Evolutionary conservation across 1,140 invertebrate genomes (phyloP).

Genomic region (silkworm (Bombyx mori)): DNA sequence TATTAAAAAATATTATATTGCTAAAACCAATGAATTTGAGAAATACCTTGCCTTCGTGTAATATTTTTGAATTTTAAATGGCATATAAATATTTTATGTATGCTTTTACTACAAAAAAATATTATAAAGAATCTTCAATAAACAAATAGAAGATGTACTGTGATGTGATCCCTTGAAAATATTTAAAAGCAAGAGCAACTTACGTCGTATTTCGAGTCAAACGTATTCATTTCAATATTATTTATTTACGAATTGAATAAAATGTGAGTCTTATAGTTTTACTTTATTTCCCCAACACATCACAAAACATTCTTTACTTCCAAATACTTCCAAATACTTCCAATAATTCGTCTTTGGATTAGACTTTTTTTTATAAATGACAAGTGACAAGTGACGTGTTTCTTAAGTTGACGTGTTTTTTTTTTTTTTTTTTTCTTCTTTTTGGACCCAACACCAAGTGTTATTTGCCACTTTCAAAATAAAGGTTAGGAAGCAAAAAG

Average conservation of each 20-base stretch:
- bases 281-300: slow-evolving; percentile 37
- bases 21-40: no score
- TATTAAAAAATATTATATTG: no score
- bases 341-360: background rate
- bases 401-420: slow-evolving; percentile 1
- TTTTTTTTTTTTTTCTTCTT: no score
- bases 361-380: background rate
- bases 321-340: no score
- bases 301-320: slow-evolving; percentile 12
- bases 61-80: no score
- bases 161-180: background rate
- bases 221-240: slow-evolving; percentile 41
- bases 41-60: no score
- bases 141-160: background rate
- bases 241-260: slow-evolving; percentile 10
- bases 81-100: no score
- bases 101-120: no score
- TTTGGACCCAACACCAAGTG: no score
- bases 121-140: no score
- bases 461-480: no score
- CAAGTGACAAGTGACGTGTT: background rate
- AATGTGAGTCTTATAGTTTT: slow-evolving; percentile 26
- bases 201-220: slow-evolving; percentile 62
- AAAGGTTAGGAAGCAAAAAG: no score
- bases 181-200: slow-evolving; percentile 19